Evolutionary conservation across 2,113 vertebrate species (phyloP).

Genomic region (Ageneiosus marmoratus): DNA sequence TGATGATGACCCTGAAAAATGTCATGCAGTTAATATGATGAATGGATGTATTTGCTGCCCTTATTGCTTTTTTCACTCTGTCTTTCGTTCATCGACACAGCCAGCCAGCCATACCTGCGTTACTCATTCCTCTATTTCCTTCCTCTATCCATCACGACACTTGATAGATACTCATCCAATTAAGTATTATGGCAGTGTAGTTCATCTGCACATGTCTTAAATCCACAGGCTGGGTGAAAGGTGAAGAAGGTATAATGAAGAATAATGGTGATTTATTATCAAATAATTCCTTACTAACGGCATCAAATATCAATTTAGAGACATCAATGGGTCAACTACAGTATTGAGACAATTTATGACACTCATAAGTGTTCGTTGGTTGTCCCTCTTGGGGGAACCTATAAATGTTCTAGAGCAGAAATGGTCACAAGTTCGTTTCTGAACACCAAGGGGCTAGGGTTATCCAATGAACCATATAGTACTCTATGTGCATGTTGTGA

Average conservation of each 20-base stretch:
- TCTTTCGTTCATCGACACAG: conserved; percentile 60
- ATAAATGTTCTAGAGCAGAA: neutral
- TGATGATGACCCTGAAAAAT: conserved; percentile 28
- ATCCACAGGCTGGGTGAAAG: conserved; percentile 55
- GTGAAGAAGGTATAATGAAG: conserved; percentile 66
- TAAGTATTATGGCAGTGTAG: conserved; percentile 66
- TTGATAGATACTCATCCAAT: conserved; percentile 71
- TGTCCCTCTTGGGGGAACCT: neutral
- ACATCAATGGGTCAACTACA: neutral
- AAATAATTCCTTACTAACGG: conserved; percentile 52
- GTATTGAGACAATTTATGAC: neutral
- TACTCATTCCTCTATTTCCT: conserved; percentile 52
- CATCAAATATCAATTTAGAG: conserved; percentile 43
- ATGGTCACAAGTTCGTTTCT: neutral
- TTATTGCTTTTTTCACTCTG: conserved; percentile 52
- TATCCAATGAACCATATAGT: neutral
- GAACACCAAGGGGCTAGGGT: neutral
- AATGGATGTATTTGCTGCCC: conserved; percentile 51
- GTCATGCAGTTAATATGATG: conserved; percentile 57
- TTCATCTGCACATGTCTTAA: conserved; percentile 61
- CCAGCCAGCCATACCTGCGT: conserved; percentile 28
- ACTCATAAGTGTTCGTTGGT: neutral
- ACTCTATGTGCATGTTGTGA: neutral
- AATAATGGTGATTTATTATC: conserved; percentile 66
- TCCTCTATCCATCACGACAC: conserved; percentile 58